A percentile compares a stretch with the other conserved stretches of the same genome.
Conservation (phyloP, 2,113 vertebrate genomes). For the Callaeas wilsoni region DNA sequence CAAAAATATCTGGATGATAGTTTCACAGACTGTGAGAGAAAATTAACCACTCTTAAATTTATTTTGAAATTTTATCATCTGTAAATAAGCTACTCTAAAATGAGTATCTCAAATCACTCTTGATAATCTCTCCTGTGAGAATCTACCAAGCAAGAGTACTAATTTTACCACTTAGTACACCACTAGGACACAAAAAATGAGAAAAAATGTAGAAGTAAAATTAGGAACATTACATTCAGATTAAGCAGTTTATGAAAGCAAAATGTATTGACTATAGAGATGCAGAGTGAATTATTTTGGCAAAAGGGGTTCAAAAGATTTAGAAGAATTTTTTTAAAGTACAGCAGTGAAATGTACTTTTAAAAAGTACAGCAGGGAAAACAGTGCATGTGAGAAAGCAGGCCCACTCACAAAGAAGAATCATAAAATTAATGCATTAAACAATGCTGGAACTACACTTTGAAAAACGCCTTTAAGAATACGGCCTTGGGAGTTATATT, state of each 20-base stretch:
- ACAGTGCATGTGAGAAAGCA: background rate
- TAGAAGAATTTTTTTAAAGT: constrained; percentile 16
- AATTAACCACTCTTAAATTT: background rate
- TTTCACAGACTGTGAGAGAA: background rate
- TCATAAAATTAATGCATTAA: background rate
- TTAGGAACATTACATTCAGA: background rate
- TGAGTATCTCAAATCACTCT: background rate
- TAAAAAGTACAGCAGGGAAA: no score
- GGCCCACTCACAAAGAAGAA: background rate
- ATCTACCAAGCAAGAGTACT: background rate
- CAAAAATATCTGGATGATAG: background rate
- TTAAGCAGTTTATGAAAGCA: background rate
- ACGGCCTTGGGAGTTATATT: background rate
- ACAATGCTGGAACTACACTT: background rate
- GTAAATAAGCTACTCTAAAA: background rate
- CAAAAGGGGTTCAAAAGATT: background rate
- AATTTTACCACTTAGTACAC: background rate
- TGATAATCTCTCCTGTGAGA: background rate
- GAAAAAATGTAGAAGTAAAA: background rate
- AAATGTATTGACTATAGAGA: background rate
- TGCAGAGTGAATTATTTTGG: background rate
- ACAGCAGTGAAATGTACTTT: no score
- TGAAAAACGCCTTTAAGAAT: background rate
- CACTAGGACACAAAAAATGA: background rate
- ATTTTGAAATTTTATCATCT: background rate